Percentiles rank a stretch among this genome's conserved stretches.
These are phyloP conservation scores for Eumeta japonica DNA, from an alignment of 1,140 invertebrate genomes.

Conservation along the genomic window DNA sequence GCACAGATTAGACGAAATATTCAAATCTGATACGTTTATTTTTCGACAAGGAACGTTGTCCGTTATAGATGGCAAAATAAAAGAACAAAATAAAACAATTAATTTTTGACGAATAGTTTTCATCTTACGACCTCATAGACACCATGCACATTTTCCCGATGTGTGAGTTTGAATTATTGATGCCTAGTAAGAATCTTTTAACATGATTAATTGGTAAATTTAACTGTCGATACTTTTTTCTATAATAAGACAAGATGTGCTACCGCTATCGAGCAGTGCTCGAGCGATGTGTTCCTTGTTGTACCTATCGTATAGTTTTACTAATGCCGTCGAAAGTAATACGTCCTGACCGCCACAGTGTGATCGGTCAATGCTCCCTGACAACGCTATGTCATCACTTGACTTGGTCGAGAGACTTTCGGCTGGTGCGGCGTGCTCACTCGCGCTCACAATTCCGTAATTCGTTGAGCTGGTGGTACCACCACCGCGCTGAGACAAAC, in stretches of 20 bases:
- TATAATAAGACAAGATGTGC: conserved; percentile 10
- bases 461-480: too few relatives aligned
- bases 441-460: too few relatives aligned
- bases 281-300: conserved; percentile 8
- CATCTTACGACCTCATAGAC: conserved; percentile 7
- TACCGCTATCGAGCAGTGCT: conserved; percentile 11
- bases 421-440: too few relatives aligned
- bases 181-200: conserved; percentile 6
- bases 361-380: too few relatives aligned
- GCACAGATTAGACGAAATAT: conserved; percentile 8
- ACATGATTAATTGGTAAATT: conserved; percentile 2
- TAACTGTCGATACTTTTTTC: conserved; percentile 7
- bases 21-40: conserved; percentile 6
- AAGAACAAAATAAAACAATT: conserved; percentile 11
- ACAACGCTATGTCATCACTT: too few relatives aligned
- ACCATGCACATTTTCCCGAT: conserved; percentile 8
- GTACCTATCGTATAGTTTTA: conserved; percentile 8
- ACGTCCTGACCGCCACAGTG: too few relatives aligned
- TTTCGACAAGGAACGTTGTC: conserved; percentile 7
- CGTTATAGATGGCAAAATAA: conserved; percentile 10
- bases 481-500: too few relatives aligned
- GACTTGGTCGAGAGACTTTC: too few relatives aligned
- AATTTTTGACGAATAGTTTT: conserved; percentile 6
- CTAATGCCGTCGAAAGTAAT: conserved; percentile 13
- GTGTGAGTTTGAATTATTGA: conserved; percentile 7